A percentile compares a stretch with the other conserved stretches of the same genome.
Evolutionary conservation across 2,797 vertebrate genomes (phyloP).

Genomic region (Microctenopoma steveboyesi): DNA sequence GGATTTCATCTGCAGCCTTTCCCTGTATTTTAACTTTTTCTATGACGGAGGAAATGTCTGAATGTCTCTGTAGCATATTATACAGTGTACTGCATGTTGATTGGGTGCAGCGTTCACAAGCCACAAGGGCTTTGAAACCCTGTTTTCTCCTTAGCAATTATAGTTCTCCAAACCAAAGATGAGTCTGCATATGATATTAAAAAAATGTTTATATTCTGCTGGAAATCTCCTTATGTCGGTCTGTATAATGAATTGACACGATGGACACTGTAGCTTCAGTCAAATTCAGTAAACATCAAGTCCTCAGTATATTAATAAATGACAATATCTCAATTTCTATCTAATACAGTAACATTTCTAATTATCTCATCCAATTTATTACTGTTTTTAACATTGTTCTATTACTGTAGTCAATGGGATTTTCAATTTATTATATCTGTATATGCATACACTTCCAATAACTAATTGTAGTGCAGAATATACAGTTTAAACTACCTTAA

Average conservation of each 20-base stretch:
- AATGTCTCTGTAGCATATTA: conserved; percentile 4
- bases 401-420: too few relatives aligned
- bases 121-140: background rate
- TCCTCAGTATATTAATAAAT: background rate
- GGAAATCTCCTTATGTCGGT: conserved; percentile 12
- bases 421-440: too few relatives aligned
- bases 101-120: background rate
- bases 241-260: conserved; percentile 32
- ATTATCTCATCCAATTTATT: background rate
- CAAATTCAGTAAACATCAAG: conserved; percentile 50
- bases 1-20: background rate
- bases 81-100: background rate
- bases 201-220: background rate
- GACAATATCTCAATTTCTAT: too few relatives aligned
- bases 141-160: conserved; percentile 12
- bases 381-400: background rate
- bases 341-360: too few relatives aligned
- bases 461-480: too few relatives aligned
- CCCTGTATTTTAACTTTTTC: conserved; percentile 5
- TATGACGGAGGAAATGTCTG: background rate
- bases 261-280: conserved; percentile 30
- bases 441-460: too few relatives aligned
- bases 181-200: background rate
- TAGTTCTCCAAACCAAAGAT: background rate
- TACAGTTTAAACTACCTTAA: too few relatives aligned